Conservation (phyloP, 2,797 vertebrate genomes). For the Petrocephalus sullivani region DNA sequence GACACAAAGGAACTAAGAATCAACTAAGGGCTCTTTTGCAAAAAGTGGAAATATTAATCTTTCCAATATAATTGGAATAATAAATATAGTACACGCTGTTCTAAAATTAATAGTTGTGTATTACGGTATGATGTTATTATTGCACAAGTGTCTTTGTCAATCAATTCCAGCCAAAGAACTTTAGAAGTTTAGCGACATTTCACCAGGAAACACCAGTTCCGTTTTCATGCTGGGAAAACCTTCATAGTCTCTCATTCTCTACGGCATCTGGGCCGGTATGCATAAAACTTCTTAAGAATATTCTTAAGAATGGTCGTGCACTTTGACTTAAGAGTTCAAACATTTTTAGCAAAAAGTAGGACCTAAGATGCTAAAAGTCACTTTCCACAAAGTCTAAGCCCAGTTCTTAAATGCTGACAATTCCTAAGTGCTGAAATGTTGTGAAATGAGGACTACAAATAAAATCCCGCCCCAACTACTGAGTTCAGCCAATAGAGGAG, state of each 20-base stretch:
- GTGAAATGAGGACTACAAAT: too few relatives aligned
- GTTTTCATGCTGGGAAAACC: background rate
- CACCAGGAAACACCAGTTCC: background rate
- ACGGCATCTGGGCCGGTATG: background rate
- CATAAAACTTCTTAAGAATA: too few relatives aligned
- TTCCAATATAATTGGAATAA: background rate
- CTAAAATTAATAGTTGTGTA: background rate
- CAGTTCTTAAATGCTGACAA: too few relatives aligned
- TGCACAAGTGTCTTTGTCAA: background rate
- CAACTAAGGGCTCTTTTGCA: background rate
- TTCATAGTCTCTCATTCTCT: background rate
- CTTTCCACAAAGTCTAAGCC: too few relatives aligned
- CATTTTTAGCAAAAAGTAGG: too few relatives aligned
- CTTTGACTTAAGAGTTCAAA: too few relatives aligned
- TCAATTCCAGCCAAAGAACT: background rate
- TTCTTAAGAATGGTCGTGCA: too few relatives aligned
- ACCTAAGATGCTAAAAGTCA: too few relatives aligned
- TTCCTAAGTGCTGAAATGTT: too few relatives aligned
- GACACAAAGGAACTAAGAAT: background rate
- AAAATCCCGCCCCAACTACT: too few relatives aligned
- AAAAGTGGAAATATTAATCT: constrained; percentile 6
- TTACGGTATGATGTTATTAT: background rate
- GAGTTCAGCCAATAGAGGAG: too few relatives aligned
- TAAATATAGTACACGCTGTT: background rate
- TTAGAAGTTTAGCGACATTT: background rate